Evolutionary conservation across 2,797 vertebrate genomes (phyloP).

Genomic region (Cottoperca gobio): DNA sequence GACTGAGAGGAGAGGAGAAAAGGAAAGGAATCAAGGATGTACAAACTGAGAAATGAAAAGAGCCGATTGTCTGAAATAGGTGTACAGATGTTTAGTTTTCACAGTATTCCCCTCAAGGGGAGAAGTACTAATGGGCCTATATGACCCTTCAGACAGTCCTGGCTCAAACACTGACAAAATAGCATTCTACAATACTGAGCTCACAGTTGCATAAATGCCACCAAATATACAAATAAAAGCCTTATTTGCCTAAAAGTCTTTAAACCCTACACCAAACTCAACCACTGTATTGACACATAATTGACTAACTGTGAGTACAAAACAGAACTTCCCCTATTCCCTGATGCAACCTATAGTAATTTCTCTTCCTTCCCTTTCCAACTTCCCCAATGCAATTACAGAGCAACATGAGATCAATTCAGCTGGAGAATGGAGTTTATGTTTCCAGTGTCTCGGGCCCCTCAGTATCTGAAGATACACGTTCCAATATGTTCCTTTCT

Average conservation of each 20-base stretch:
- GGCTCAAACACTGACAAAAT: background rate
- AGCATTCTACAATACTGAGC: background rate
- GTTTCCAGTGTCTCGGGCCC: slow-evolving; percentile 57
- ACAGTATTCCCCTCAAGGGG: background rate
- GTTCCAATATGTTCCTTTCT: slow-evolving; percentile 70
- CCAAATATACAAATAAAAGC: background rate
- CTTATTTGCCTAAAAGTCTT: slow-evolving; percentile 4
- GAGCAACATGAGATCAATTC: slow-evolving; percentile 73
- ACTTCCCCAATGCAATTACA: slow-evolving; percentile 75
- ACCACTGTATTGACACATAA: slow-evolving; percentile 35
- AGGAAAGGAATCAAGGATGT: too few species aligned
- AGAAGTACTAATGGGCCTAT: background rate
- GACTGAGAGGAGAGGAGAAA: too few species aligned
- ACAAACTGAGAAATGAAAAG: too few species aligned
- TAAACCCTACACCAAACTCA: background rate
- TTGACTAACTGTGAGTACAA: slow-evolving; percentile 32
- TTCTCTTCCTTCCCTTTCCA: slow-evolving; percentile 29
- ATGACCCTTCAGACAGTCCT: background rate
- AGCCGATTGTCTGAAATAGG: background rate
- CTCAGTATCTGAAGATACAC: slow-evolving; percentile 55
- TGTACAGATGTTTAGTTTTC: background rate
- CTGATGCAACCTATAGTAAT: slow-evolving; percentile 51
- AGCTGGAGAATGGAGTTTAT: slow-evolving; percentile 66
- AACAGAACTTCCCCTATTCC: slow-evolving; percentile 41
- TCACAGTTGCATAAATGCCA: background rate